Evolutionary conservation across 2,888 invertebrate genomes (phyloP).

Genomic region (Isotomurus palustris): DNA sequence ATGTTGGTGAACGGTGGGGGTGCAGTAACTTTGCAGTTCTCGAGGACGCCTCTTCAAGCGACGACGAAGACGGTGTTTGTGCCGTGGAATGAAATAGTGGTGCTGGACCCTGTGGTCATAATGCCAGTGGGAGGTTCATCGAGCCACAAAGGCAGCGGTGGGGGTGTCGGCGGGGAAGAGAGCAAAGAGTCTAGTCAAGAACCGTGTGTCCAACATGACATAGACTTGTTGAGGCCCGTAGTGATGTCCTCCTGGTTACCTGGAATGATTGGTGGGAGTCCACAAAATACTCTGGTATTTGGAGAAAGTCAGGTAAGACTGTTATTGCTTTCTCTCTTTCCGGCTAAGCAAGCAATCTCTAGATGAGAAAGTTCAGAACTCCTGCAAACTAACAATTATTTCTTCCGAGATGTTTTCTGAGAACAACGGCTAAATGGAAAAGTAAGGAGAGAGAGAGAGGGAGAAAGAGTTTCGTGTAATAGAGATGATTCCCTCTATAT

Average conservation of each 20-base stretch:
- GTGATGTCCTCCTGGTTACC: slow-evolving; percentile 87
- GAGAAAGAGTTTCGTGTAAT: no score
- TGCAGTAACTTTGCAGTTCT: slow-evolving; percentile 93
- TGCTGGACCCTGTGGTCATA: slow-evolving; percentile 74
- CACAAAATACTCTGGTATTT: slow-evolving; percentile 75
- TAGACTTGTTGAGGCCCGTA: slow-evolving; percentile 75
- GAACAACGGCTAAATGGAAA: no score
- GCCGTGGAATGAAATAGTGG: slow-evolving; percentile 97
- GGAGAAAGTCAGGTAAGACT: slow-evolving; percentile 77
- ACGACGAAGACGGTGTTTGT: slow-evolving; percentile 85
- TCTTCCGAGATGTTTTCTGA: no score
- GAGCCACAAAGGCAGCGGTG: slow-evolving; percentile 24
- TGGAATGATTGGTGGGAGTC: slow-evolving; percentile 78
- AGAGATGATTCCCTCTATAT: no score
- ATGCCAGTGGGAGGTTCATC: slow-evolving; percentile 54
- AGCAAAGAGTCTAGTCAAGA: slow-evolving; percentile 30
- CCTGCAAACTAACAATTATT: no score
- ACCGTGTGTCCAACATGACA: slow-evolving; percentile 80
- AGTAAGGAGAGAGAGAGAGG: no score
- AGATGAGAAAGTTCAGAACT: no score
- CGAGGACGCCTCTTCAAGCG: slow-evolving; percentile 87
- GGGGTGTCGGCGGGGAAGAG: slow-evolving; percentile 32
- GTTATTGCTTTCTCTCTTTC: background rate
- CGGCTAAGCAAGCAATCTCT: background rate
- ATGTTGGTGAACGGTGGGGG: slow-evolving; percentile 98